Evolutionary conservation across 2,888 invertebrate species (phyloP), one percentile per base, ranked within the genome.

Genomic region (Limnephilus lunatus): DNA sequence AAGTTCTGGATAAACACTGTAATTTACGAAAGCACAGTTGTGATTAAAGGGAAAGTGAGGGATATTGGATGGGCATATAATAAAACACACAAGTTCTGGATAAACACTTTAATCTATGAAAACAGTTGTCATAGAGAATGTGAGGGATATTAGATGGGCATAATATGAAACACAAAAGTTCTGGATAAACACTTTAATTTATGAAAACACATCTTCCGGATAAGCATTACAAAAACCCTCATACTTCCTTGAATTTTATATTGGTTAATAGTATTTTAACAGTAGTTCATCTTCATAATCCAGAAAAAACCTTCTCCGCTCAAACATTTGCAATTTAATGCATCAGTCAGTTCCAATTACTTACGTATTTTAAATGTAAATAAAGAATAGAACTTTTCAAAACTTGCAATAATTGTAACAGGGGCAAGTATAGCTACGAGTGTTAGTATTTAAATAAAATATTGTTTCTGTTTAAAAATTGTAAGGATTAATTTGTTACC

Each of bases 161-260:
- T 68, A 3, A 25, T 5, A 68, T 5, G 25, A 68, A 68, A 68
- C 53, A 68, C 68, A 15, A 0, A 68, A 25, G 25, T 19, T 68
- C 68, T 68, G 68, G 68, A 68, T 68, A 25, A 68, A 68, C 68
- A 68, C 25, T 89, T 90, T 90, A 82, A 48, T 90, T 90, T 48
- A 85, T 85, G 85, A 90, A 68, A 90, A 90, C 90, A 90, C 85
- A 90, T 68, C 90, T 85, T 68, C 53, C 53, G 90, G 85, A 90
- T 80, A 32, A 39, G 32, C 90, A 35, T 35, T 90, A 90, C 86
- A 90, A 90, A 90, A 90, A 90, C 85, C 90, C 85, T 90, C 90
- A 90, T 90, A 48, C 48, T 44, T 90, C 90, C 90, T 48, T 48
- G 81, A 80, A 81, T 89, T 39, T 81, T 89, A 89, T 39, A 89